Base-by-base conservation (phyloP, 2,797 vertebrate genomes). In the Danio kyathit region DNA sequence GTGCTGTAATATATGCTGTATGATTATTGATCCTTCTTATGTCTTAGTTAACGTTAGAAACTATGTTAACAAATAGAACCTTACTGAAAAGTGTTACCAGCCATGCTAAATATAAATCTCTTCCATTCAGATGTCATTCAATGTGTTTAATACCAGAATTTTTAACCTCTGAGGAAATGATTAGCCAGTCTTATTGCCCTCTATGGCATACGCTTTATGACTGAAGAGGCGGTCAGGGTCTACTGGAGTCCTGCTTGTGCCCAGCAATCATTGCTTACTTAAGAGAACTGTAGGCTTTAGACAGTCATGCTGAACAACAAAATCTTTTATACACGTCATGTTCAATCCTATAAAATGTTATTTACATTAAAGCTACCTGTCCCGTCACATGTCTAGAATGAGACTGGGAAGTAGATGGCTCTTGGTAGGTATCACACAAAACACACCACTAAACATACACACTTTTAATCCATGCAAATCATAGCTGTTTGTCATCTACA, bases 151-250 rank as follows among this genome's bases (percentile, higher is more conserved):
- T 88, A 71, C 71, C 85, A 74, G 65, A 8, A 54, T 67, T 75
- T 6, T 79, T 74, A 85, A 79, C 46, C 78, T 81, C 85, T 71
- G 82, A 76, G 65, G 76, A 57, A 84, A 87, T 85, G 21, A 86
- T 79, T 81, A 74, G 9, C 66, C 51, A 16, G 54, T 1, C 78
- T 64, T 49, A 66, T 79, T 81, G 59, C 61, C 52, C 64, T 56
- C 51, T 65, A 69, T 70, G 60, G 38, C 63, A 9, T 51, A 59
- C 51, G n/a, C 57, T 78, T 82, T 80, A 78, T 78, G 80, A 69
- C 56, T 46, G 7, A 64, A 8, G 19, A 13, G 46, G 19, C 29
- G 84, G 71, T 77, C 81, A 8, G 12, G 14, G 49, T 57, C 16
- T 7, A 63, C 65, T 83, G 41, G 83, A 73, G 73, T 16, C 16